Evolutionary conservation across 1,140 invertebrate genomes (phyloP), one percentile per base, ranked within the genome.

Genomic region (Venturia canescens): DNA sequence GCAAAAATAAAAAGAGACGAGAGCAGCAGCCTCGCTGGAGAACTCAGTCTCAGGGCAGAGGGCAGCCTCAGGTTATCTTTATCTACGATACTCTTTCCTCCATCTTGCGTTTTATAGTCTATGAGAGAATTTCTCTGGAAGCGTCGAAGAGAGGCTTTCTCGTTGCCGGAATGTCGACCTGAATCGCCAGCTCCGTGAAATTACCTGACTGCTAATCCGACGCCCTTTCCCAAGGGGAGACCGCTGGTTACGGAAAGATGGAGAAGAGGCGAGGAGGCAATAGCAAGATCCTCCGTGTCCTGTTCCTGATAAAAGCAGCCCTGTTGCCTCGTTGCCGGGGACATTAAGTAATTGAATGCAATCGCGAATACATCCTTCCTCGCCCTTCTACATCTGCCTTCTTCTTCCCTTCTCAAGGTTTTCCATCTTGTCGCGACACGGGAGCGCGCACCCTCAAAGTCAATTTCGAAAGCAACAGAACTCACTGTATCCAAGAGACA

Each of bases 301-400:
- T 44, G 38, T 11, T 63, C 72, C 76, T 77, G 80, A 84, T 83
- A 83, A 83, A 83, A 84, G 48, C 60, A 16, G 71, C 71, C 76
- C 60, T 34, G 75, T 50, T 53, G 48, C 80, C 83, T 81, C 78
- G 79, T 81, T 80, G 81, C 31, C 74, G 26, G 57, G 29, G 81
- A 83, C 83, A 81, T 84, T 87, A 88, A 87, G 88, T 88, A 87
- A 89, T 89, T 85, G 88, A 87, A 87, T 88, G 83, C 83, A 86
- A 87, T 87, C 78, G 83, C 71, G 67, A 85, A 84, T 78, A 79
- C 84, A 85, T 82, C 74, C 53, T 27, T 66, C 23, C 60, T 23
- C 60, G 27, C 23, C 60, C 66, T 31, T 13, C 16, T 29, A n/a
- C 31, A 15, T 31, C 66, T 69, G 15, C 31, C 31, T 74, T 70